These are phyloP conservation scores for Brachionichthys hirsutus DNA, from an alignment of 2,113 vertebrate species.

Conservation along the genomic window DNA sequence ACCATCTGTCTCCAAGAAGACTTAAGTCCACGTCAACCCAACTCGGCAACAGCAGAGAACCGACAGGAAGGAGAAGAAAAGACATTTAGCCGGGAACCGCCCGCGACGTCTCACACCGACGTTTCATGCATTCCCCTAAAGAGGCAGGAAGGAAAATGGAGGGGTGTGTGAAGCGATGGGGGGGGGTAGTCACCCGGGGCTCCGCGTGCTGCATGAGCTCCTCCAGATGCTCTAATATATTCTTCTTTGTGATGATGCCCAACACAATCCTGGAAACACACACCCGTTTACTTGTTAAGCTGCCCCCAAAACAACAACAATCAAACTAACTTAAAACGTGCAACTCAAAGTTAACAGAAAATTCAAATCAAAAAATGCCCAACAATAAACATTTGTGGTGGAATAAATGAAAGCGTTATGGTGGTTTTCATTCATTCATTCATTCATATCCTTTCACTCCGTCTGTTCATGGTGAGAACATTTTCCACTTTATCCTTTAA, in stretches of 20 bases:
- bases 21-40: slow-evolving; percentile 47
- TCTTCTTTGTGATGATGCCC: slow-evolving; percentile 99
- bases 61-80: slow-evolving; percentile 17
- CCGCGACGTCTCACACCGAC: slow-evolving; percentile 71
- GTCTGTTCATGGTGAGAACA: too few relatives aligned
- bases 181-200: slow-evolving; percentile 96
- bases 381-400: too few relatives aligned
- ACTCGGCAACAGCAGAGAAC: slow-evolving; percentile 23
- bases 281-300: slow-evolving; percentile 86
- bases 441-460: too few relatives aligned
- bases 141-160: slow-evolving; percentile 68
- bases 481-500: too few relatives aligned
- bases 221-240: slow-evolving; percentile 99
- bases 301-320: slow-evolving; percentile 62
- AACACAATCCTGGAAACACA: slow-evolving; percentile 99
- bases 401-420: neutral
- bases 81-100: slow-evolving; percentile 51
- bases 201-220: slow-evolving; percentile 96
- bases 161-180: slow-evolving; percentile 84
- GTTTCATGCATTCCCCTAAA: slow-evolving; percentile 87
- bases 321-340: slow-evolving; percentile 43
- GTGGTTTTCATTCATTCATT: neutral
- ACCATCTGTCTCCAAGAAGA: neutral
- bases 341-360: slow-evolving; percentile 31
- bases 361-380: slow-evolving; percentile 8